Conservation (phyloP, 2,888 invertebrate species). For the Pteria penguin region DNA sequence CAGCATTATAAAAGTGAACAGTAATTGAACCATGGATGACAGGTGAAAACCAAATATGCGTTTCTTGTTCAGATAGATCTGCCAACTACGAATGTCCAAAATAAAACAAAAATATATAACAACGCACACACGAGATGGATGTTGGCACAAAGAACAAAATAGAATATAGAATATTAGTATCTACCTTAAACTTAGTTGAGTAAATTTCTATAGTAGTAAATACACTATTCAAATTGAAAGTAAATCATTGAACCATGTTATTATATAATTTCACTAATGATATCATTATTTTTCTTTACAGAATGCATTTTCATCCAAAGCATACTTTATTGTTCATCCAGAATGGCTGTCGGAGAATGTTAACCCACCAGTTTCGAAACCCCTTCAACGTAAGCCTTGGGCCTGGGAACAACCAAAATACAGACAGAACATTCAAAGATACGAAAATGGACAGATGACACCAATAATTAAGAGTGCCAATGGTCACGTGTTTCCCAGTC, state of each 20-base stretch:
- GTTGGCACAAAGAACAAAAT: too few relatives aligned
- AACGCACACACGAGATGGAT: too few relatives aligned
- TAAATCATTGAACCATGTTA: not conserved
- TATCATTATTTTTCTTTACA: slow-evolving; percentile 52
- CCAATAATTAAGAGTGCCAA: slow-evolving; percentile 18
- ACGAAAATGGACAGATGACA: slow-evolving; percentile 27
- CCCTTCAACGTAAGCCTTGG: slow-evolving; percentile 68
- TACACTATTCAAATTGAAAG: too few relatives aligned
- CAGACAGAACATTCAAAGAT: slow-evolving; percentile 62
- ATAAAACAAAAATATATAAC: too few relatives aligned
- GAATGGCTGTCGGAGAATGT: slow-evolving; percentile 71
- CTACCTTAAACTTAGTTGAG: too few relatives aligned
- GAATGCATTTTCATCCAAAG: slow-evolving; percentile 65
- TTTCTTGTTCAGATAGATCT: too few relatives aligned
- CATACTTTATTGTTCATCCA: slow-evolving; percentile 68
- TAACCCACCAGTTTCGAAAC: slow-evolving; percentile 58
- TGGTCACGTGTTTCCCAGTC: slow-evolving; percentile 16
- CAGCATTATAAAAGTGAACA: too few relatives aligned
- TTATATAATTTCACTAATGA: not conserved
- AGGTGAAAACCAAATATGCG: too few relatives aligned
- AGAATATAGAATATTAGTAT: too few relatives aligned
- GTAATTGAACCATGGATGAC: too few relatives aligned
- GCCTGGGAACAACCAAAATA: slow-evolving; percentile 72
- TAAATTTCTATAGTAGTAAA: too few relatives aligned
- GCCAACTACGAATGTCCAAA: too few relatives aligned